A percentile compares a stretch with the other conserved stretches of the same genome.
These are phyloP conservation scores for Speoplatyrhinus poulsoni DNA, from an alignment of 2,113 vertebrate species.

Conservation along the genomic window DNA sequence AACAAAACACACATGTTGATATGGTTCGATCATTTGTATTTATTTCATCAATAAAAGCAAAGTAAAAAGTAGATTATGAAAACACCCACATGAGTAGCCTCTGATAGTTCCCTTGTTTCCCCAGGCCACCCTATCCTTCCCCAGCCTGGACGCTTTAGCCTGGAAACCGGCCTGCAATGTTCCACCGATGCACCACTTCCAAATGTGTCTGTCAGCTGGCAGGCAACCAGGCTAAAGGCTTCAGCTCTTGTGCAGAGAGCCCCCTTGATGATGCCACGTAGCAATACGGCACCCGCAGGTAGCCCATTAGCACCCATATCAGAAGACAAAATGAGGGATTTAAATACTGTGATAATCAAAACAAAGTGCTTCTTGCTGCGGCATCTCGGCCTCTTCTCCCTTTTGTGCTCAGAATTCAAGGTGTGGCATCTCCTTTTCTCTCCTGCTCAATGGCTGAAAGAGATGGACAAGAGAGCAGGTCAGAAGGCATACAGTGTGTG, in stretches of 20 bases:
- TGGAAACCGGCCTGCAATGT: slow-evolving; percentile 59
- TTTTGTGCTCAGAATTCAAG: slow-evolving; percentile 66
- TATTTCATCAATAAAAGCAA: slow-evolving; percentile 78
- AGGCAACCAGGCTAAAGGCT: slow-evolving; percentile 54
- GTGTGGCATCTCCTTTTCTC: slow-evolving; percentile 79
- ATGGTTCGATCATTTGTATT: slow-evolving; percentile 67
- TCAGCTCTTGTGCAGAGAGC: slow-evolving; percentile 36
- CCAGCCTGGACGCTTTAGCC: slow-evolving; percentile 17
- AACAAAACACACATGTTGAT: slow-evolving; percentile 21
- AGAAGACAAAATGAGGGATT: slow-evolving; percentile 63
- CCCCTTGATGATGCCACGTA: slow-evolving; percentile 49
- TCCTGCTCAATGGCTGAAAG: slow-evolving; percentile 80
- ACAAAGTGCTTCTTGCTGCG: slow-evolving; percentile 72
- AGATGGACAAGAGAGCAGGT: slow-evolving; percentile 8
- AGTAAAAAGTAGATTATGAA: slow-evolving; percentile 73
- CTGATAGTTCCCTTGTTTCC: slow-evolving; percentile 31
- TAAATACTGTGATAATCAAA: slow-evolving; percentile 70
- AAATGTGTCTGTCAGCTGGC: slow-evolving; percentile 32
- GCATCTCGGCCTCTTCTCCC: slow-evolving; percentile 63
- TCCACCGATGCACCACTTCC: slow-evolving; percentile 52
- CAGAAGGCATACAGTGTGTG: slow-evolving; percentile 9
- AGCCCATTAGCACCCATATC: slow-evolving; percentile 59
- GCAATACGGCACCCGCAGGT: slow-evolving; percentile 48
- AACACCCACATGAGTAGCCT: slow-evolving; percentile 63
- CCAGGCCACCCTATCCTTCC: background rate